A percentile compares a stretch with the other conserved stretches of the same genome.
These are phyloP conservation scores for Choristoneura fumiferana DNA, from an alignment of 1,140 invertebrate species.

Conservation along the genomic window DNA sequence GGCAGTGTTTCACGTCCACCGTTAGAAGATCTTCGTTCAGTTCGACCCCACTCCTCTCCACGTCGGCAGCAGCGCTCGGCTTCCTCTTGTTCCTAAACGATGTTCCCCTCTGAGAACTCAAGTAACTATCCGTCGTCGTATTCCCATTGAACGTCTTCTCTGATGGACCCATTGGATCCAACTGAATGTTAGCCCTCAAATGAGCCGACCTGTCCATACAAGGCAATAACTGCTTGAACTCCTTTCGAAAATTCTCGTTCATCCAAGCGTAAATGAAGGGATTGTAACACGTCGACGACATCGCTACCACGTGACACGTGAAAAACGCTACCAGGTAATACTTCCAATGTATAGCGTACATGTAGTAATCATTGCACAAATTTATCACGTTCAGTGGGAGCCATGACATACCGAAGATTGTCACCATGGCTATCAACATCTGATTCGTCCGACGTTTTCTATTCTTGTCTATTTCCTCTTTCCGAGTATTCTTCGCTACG, in stretches of 20 bases:
- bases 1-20: conserved; percentile 70
- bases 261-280: conserved; percentile 96
- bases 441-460: conserved; percentile 89
- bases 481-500: conserved; percentile 84
- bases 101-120: conserved; percentile 58
- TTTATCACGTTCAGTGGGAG: conserved; percentile 96
- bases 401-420: conserved; percentile 97
- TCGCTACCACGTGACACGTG: conserved; percentile 94
- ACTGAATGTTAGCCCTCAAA: conserved; percentile 55
- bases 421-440: conserved; percentile 99
- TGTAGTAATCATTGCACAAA: conserved; percentile 91
- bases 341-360: conserved; percentile 83
- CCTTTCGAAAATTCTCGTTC: conserved; percentile 98
- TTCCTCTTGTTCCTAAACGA: conserved; percentile 71
- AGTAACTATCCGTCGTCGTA: conserved; percentile 74
- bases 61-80: conserved; percentile 66
- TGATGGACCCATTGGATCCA: conserved; percentile 73
- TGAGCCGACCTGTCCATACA: conserved; percentile 81
- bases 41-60: conserved; percentile 72
- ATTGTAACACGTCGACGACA: conserved; percentile 98
- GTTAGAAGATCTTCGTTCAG: conserved; percentile 68
- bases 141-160: conserved; percentile 87
- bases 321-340: conserved; percentile 94
- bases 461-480: conserved; percentile 87
- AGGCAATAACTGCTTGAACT: conserved; percentile 93